phyloP scores from a whole-genome alignment of 2,888 invertebrate genomes.

The Ashinkailepas kermadecensis region DNA sequence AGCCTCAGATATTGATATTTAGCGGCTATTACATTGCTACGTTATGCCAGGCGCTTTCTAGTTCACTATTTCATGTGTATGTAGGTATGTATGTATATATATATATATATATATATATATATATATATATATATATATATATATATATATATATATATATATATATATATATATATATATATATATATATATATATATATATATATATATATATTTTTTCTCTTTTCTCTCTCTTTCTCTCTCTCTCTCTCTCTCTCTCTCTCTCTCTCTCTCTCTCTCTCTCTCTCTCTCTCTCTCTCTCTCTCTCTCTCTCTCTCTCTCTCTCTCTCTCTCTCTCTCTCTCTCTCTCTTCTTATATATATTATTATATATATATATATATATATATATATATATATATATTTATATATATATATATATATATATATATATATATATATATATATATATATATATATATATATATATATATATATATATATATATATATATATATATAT shows the following conservation, averaged over 20 bases:
- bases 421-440: slow-evolving; percentile 9
- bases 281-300: no score
- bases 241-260: no score
- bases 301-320: no score
- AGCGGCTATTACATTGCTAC: no score
- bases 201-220: no score
- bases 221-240: not conserved
- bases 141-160: no score
- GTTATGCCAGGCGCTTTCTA: no score
- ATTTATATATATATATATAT: not conserved
- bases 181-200: no score
- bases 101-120: slow-evolving; percentile 22
- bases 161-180: no score
- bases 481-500: slow-evolving; percentile 16
- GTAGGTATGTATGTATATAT: not conserved
- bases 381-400: slow-evolving; percentile 17
- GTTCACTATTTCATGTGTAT: not conserved
- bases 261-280: no score
- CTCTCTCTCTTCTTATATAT: not conserved
- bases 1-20: no score
- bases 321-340: no score
- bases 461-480: not conserved
- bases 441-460: not conserved
- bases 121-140: slow-evolving; percentile 18
- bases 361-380: not conserved